Conservation (phyloP, 2,888 invertebrate genomes). For the Drosophila borealis region DNA sequence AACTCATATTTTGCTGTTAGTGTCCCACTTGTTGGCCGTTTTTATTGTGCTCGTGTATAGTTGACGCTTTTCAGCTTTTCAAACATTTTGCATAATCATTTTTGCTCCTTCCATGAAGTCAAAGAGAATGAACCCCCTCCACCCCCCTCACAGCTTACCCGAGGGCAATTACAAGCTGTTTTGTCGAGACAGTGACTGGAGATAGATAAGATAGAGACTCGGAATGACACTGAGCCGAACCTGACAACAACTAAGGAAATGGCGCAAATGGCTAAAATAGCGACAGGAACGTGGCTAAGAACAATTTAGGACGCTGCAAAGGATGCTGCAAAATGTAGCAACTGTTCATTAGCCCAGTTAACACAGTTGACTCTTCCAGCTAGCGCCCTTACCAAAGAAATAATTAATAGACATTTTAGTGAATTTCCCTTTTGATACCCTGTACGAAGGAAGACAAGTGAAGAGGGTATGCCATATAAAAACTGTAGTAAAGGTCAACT, state of each 20-base stretch:
- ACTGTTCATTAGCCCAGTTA: slow-evolving; percentile 34
- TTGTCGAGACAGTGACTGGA: slow-evolving; percentile 3
- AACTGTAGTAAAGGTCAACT: neutral
- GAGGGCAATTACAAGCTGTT: slow-evolving; percentile 20
- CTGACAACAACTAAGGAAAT: slow-evolving; percentile 15
- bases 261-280: slow-evolving; percentile 10
- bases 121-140: neutral
- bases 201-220: slow-evolving; percentile 16
- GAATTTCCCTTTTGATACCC: neutral
- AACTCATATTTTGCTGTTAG: neutral
- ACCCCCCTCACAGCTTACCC: neutral
- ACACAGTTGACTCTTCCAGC: slow-evolving; percentile 4
- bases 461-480: neutral
- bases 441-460: neutral
- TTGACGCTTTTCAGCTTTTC: slow-evolving; percentile 5
- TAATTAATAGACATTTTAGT: slow-evolving; percentile 13
- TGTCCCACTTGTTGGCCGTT: slow-evolving; percentile 10
- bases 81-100: slow-evolving; percentile 44
- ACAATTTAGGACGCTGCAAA: neutral
- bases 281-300: neutral
- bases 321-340: slow-evolving; percentile 24
- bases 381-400: neutral
- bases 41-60: neutral
- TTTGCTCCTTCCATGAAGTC: slow-evolving; percentile 8
- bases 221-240: slow-evolving; percentile 16